Evolutionary conservation across 1,140 invertebrate species (phyloP).

Genomic region (Copidosoma floridanum): DNA sequence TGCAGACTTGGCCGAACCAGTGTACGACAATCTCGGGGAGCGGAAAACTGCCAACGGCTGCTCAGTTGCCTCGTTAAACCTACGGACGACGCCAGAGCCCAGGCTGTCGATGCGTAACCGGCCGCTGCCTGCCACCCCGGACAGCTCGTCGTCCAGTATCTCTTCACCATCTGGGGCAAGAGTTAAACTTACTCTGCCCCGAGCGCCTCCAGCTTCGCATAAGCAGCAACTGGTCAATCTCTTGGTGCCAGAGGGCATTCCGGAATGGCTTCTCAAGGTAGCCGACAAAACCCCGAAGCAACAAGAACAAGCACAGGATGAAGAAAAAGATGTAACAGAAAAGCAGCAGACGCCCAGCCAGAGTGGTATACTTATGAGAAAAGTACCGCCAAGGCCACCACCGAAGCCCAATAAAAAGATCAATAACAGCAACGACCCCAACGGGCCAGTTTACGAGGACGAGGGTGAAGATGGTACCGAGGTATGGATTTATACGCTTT

Average conservation of each 20-base stretch:
- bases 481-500: too few species aligned
- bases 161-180: background rate
- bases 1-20: conserved; percentile 65
- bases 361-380: conserved; percentile 51
- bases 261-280: conserved; percentile 53
- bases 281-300: conserved; percentile 31
- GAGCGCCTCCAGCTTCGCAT: conserved; percentile 45
- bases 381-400: conserved; percentile 76
- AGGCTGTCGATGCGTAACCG: conserved; percentile 48
- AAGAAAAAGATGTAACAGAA: background rate
- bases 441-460: conserved; percentile 74
- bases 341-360: conserved; percentile 38
- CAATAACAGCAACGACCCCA: too few species aligned
- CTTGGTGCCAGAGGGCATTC: conserved; percentile 67
- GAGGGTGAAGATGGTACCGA: conserved; percentile 85
- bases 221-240: conserved; percentile 69
- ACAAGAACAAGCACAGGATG: background rate
- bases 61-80: conserved; percentile 73
- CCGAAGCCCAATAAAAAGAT: conserved; percentile 79
- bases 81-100: conserved; percentile 56
- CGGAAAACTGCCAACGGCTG: conserved; percentile 83
- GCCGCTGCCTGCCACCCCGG: conserved; percentile 60
- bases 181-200: conserved; percentile 65
- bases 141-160: conserved; percentile 46
- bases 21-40: conserved; percentile 81